Evolutionary conservation across 1,140 invertebrate species (phyloP).

Genomic region (Amyelois transitella): DNA sequence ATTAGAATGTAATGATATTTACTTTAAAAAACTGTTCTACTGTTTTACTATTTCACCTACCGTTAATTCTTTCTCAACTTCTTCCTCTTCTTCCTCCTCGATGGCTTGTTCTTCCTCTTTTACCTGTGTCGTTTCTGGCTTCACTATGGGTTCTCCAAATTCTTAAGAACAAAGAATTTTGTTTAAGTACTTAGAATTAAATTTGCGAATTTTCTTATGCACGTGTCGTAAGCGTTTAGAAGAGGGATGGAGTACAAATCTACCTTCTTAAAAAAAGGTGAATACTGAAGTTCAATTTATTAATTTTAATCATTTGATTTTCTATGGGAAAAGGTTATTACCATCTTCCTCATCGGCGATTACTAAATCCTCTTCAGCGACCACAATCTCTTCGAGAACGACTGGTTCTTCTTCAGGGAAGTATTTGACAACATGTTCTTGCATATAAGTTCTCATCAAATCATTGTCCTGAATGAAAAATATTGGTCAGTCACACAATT

Average conservation of each 20-base stretch:
- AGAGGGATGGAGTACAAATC: too few relatives aligned
- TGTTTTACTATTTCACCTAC: constrained; percentile 14
- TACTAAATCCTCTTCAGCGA: constrained; percentile 43
- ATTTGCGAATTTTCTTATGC: too few relatives aligned
- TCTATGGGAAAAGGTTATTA: constrained; percentile 5
- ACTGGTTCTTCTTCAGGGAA: constrained; percentile 62
- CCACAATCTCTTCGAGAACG: constrained; percentile 56
- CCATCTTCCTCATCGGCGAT: constrained; percentile 39
- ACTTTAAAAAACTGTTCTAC: neutral
- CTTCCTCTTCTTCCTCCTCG: constrained; percentile 44
- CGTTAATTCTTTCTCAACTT: constrained; percentile 68
- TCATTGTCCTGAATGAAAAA: constrained; percentile 47
- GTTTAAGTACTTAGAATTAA: neutral
- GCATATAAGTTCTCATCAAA: constrained; percentile 49
- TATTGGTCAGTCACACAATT: neutral
- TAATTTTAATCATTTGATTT: neutral
- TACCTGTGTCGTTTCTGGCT: constrained; percentile 20
- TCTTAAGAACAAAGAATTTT: constrained; percentile 17
- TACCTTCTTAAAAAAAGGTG: too few relatives aligned
- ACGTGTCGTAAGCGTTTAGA: too few relatives aligned
- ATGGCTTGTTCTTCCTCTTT: constrained; percentile 51
- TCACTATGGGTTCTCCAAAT: constrained; percentile 18
- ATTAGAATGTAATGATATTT: neutral
- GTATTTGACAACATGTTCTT: constrained; percentile 50
- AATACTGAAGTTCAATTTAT: too few relatives aligned